phyloP scores from a whole-genome alignment of 2,888 invertebrate species.

The Nasonovia ribisnigri region DNA sequence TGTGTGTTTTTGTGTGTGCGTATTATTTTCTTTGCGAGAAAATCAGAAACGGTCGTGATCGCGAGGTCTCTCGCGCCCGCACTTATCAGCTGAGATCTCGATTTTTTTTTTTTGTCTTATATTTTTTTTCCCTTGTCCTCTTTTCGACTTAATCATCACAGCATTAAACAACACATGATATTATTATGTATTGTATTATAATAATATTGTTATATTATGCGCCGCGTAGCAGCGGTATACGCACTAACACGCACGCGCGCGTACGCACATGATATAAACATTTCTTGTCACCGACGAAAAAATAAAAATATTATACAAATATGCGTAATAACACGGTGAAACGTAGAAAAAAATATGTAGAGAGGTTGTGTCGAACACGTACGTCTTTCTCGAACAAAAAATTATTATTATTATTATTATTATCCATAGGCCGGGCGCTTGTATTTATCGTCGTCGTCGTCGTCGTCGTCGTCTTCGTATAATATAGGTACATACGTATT shows the following conservation, averaged over 20 bases:
- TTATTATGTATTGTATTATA: neutral
- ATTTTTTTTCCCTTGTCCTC: neutral
- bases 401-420: constrained; percentile 17
- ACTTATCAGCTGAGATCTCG: constrained; percentile 17
- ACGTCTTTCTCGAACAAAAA: neutral
- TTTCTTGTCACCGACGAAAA: constrained; percentile 4
- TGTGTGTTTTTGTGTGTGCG: constrained; percentile 3
- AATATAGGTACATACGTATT: neutral
- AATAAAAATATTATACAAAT: neutral
- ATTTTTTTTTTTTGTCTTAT: neutral
- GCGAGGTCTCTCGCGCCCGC: neutral
- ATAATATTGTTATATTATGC: neutral
- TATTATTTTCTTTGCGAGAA: constrained; percentile 31
- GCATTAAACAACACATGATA: neutral
- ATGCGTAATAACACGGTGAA: neutral
- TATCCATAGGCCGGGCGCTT: constrained; percentile 22
- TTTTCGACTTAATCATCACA: constrained; percentile 16
- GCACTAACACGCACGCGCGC: neutral
- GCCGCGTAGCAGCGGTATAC: neutral
- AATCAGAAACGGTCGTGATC: constrained; percentile 5
- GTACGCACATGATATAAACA: neutral
- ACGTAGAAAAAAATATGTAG: neutral
- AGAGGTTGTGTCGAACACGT: neutral
- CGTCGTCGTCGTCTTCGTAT: too few relatives aligned
- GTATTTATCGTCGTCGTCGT: constrained; percentile 48